Percentiles rank a stretch among this genome's conserved stretches.
These are phyloP conservation scores for Sogatella furcifera DNA, from an alignment of 1,140 invertebrate genomes.

Conservation along the genomic window DNA sequence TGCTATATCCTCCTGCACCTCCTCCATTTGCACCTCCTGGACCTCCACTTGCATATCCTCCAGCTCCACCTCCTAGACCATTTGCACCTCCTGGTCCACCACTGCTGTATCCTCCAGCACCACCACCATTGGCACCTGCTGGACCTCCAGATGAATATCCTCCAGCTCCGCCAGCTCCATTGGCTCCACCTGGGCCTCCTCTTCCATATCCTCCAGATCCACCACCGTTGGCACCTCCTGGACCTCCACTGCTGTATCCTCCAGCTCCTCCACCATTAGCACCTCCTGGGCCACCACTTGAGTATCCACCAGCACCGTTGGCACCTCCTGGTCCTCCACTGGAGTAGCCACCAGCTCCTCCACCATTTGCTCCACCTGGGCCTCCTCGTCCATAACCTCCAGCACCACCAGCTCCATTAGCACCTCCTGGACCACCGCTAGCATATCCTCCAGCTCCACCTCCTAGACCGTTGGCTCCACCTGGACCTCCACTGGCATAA, in stretches of 20 bases:
- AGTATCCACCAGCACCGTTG: background rate
- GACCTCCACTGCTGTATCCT: background rate
- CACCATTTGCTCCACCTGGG: background rate
- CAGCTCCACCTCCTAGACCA: background rate
- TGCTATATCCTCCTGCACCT: background rate
- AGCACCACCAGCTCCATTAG: background rate
- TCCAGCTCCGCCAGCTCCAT: background rate
- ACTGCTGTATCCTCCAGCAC: background rate
- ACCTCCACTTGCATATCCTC: background rate
- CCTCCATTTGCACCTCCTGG: background rate
- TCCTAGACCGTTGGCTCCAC: background rate
- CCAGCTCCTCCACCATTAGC: background rate
- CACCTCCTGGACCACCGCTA: background rate
- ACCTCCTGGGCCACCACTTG: background rate
- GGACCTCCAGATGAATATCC: background rate
- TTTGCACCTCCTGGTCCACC: background rate
- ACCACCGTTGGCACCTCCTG: background rate
- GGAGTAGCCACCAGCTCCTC: background rate
- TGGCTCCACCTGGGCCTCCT: background rate
- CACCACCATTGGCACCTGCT: background rate
- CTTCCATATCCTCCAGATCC: background rate
- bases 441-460: background rate
- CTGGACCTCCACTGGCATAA: background rate
- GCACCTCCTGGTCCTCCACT: background rate
- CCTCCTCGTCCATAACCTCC: background rate